Base-by-base conservation (phyloP, 2,113 vertebrate genomes). In the Coturnix japonica region DNA sequence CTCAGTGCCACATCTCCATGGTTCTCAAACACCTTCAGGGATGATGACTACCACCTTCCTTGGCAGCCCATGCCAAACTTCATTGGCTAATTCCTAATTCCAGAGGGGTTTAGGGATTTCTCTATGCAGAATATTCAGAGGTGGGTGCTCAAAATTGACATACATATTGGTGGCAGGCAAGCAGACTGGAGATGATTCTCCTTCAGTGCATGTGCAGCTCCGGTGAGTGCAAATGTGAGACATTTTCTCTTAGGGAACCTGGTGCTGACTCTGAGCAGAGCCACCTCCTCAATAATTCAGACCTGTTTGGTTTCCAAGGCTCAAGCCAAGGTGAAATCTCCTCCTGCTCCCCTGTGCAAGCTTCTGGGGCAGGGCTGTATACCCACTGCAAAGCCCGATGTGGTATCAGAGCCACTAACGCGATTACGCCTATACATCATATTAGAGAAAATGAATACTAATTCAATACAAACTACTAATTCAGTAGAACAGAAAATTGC, bases 391-490 rank as follows among this genome's bases (percentile, higher is more conserved):
- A 95, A 96, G 92, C 93, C 95, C 97, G 96, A 97, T 96, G 96
- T 31, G 95, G 94, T 97, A 96, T 95, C 97, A 96, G 96, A 97
- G 96, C 97, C 93, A 79, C 97, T 98, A 98, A 97, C 96, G 23
- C 90, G 97, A 97, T 97, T 97, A 97, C 78, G 95, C 96, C 97
- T 97, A 97, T 97, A 95, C 96, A 98, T 97, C 96, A 95, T 97
- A 97, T 97, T 97, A 97, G 97, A 85, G 97, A 92, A 96, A 96
- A 97, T 95, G 95, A 97, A 97, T 97, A 96, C 97, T 98, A 97
- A 98, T 97, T 97, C 96, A 97, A 97, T 97, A 96, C 88, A 96
- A 95, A 94, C 94, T 91, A 76, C 95, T 97, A 97, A 97, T 97
- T 97, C 66, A 79, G 94, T 95, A 96, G 96, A 97, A 97, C 96